Evolutionary conservation across 2,888 invertebrate species (phyloP).

Genomic region (Thymelicus lineola): DNA sequence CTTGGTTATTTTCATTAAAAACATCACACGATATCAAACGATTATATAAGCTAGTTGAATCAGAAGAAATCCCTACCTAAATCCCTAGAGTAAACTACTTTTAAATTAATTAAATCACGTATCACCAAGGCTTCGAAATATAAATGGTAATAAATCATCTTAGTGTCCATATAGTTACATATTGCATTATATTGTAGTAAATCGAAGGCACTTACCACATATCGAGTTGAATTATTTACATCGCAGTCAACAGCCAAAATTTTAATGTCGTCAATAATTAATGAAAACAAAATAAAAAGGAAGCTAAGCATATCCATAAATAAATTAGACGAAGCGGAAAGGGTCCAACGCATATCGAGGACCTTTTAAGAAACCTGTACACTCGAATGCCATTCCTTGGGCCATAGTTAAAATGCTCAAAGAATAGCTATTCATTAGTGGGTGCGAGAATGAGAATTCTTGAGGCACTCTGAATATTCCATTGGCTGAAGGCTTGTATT

Average conservation of each 20-base stretch:
- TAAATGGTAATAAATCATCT: no score
- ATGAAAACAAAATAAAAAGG: conserved; percentile 75
- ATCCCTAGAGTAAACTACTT: background rate
- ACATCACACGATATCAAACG: no score
- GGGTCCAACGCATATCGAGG: conserved; percentile 79
- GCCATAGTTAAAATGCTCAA: conserved; percentile 84
- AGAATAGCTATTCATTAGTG: conserved; percentile 85
- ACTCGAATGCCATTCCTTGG: conserved; percentile 81
- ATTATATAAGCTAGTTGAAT: no score
- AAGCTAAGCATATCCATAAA: conserved; percentile 71
- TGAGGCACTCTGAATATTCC: conserved; percentile 81
- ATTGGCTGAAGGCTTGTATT: conserved; percentile 77
- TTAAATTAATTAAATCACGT: no score
- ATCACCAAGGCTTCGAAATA: no score
- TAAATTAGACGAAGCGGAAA: conserved; percentile 83
- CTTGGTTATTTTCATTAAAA: no score
- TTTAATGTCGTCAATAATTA: conserved; percentile 75
- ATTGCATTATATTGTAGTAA: background rate
- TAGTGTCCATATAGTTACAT: no score
- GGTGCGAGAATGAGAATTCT: conserved; percentile 85
- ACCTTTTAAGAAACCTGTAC: conserved; percentile 84
- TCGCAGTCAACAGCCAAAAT: conserved; percentile 61
- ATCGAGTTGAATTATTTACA: conserved; percentile 44
- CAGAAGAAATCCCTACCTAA: no score
- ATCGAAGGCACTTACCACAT: background rate